phyloP scores from a whole-genome alignment of 2,113 vertebrate genomes.

The Ameiurus melas region DNA sequence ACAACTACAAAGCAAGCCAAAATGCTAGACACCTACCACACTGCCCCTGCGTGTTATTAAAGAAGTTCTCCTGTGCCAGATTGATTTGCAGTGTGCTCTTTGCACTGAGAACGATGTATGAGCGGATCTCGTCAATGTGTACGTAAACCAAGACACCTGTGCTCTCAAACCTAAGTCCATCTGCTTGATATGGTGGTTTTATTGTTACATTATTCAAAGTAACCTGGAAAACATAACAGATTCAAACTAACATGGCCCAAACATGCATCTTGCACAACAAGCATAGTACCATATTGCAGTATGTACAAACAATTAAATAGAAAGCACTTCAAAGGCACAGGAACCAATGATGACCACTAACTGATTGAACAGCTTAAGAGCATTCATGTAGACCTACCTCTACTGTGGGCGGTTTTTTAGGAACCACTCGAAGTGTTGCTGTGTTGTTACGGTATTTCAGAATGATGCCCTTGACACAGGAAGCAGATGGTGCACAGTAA shows the following conservation, averaged over 20 bases:
- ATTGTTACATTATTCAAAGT: constrained; percentile 60
- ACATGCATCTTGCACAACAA: neutral
- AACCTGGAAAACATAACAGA: constrained; percentile 53
- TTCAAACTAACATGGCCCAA: neutral
- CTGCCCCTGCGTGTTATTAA: constrained; percentile 71
- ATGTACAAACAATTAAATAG: neutral
- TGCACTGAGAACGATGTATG: constrained; percentile 56
- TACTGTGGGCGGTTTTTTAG: constrained; percentile 3
- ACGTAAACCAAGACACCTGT: constrained; percentile 54
- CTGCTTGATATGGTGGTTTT: constrained; percentile 58
- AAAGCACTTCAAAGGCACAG: neutral
- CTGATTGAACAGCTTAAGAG: neutral
- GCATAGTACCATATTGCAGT: neutral
- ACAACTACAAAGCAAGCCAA: neutral
- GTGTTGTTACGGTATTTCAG: constrained; percentile 60
- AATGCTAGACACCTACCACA: constrained; percentile 65
- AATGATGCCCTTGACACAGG: constrained; percentile 65
- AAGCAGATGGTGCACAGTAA: constrained; percentile 45
- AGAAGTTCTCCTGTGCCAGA: constrained; percentile 66
- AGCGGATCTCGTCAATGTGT: constrained; percentile 63
- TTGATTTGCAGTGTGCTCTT: constrained; percentile 55
- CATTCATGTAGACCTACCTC: constrained; percentile 50
- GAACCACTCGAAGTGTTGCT: constrained; percentile 55
- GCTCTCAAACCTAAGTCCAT: constrained; percentile 64
- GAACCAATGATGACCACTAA: neutral